Evolutionary conservation across 2,797 vertebrate genomes (phyloP).

Genomic region (Sarcophilus harrisii): DNA sequence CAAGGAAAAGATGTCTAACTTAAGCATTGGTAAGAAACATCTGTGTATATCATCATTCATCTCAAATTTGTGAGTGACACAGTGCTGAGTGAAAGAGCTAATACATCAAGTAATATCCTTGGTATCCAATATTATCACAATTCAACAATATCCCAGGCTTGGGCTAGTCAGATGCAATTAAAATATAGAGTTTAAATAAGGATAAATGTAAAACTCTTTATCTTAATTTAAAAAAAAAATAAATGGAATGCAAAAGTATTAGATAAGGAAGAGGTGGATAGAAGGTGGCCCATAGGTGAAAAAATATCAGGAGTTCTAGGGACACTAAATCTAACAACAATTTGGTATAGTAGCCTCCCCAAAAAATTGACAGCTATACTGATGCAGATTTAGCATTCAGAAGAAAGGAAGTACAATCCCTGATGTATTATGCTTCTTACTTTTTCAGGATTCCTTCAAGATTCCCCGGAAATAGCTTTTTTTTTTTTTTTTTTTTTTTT

Average conservation of each 20-base stretch:
- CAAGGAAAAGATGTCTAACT: neutral
- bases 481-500: neutral
- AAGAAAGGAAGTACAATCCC: neutral
- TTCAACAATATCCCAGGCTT: neutral
- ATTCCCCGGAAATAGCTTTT: neutral
- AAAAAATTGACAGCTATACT: neutral
- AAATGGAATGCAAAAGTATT: neutral
- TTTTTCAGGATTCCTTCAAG: neutral
- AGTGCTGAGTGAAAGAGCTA: neutral
- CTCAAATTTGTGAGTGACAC: neutral
- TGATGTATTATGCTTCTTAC: neutral
- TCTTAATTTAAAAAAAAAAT: neutral
- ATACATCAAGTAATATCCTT: neutral
- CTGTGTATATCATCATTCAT: neutral
- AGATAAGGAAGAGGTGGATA: no score
- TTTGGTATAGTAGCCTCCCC: neutral
- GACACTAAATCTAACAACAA: neutral
- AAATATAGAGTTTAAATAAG: neutral
- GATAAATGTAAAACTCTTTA: neutral
- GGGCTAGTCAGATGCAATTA: neutral
- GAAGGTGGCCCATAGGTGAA: neutral
- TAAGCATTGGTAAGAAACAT: neutral
- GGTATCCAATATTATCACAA: neutral
- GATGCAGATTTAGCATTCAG: neutral
- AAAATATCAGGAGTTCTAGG: neutral